Percentiles rank a stretch among this genome's conserved stretches.
Conservation (phyloP, 2,797 vertebrate species). For the Psittacula echo region DNA sequence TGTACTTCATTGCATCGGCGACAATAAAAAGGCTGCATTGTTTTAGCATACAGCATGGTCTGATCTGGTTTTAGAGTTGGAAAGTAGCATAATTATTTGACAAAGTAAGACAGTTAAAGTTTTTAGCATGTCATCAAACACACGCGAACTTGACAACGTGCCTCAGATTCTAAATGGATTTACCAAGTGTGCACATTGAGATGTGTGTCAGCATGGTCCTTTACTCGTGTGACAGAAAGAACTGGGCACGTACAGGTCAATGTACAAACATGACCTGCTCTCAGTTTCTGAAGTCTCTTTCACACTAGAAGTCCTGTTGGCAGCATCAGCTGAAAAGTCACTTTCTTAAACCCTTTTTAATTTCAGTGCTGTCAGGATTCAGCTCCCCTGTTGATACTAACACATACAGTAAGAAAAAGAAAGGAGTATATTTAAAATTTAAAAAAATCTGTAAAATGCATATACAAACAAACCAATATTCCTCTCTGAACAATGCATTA, state of each 20-base stretch:
- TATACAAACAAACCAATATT: background rate
- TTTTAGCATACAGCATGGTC: background rate
- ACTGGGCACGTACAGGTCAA: background rate
- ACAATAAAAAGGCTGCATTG: background rate
- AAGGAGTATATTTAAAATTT: background rate
- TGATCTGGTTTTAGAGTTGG: background rate
- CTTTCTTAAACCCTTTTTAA: background rate
- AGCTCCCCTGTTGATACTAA: background rate
- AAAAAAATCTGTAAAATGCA: background rate
- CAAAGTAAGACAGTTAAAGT: background rate
- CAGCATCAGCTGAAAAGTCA: background rate
- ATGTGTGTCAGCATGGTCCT: accelerated
- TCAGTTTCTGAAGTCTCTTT: background rate
- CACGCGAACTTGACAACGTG: background rate
- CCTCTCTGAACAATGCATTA: background rate
- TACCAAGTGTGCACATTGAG: background rate
- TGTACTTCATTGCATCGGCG: background rate
- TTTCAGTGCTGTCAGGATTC: background rate
- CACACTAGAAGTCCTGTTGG: background rate
- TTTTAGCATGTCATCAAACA: background rate
- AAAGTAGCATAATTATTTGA: background rate
- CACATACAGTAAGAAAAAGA: background rate
- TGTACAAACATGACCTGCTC: background rate
- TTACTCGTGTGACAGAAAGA: background rate
- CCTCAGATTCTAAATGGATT: background rate